phyloP scores from a whole-genome alignment of 2,113 vertebrate species.

The Prolemur simus region DNA sequence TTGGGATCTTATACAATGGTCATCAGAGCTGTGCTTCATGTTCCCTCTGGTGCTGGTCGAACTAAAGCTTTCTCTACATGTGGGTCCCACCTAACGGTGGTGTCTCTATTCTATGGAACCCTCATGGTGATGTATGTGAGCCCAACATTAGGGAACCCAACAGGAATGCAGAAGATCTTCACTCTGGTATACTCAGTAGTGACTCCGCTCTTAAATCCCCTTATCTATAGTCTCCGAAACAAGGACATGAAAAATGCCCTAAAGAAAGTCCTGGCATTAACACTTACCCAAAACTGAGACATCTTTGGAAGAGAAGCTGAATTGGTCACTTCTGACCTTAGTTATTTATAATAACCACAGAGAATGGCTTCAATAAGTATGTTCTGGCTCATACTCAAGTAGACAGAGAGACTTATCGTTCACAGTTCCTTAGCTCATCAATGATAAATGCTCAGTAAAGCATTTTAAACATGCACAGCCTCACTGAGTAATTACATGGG shows the following conservation, averaged over 20 bases:
- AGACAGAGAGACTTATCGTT: background rate
- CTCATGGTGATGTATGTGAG: conserved; percentile 69
- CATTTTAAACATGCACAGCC: background rate
- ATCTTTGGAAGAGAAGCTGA: background rate
- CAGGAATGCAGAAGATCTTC: conserved; percentile 56
- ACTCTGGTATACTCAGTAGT: conserved; percentile 57
- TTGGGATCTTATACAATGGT: conserved; percentile 67
- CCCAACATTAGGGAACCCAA: conserved; percentile 47
- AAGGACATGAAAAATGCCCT: conserved; percentile 70
- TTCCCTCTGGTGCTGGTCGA: conserved; percentile 35
- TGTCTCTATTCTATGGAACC: conserved; percentile 73
- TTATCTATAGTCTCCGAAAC: conserved; percentile 75
- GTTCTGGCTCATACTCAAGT: background rate
- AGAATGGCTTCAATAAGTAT: background rate
- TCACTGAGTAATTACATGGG: background rate
- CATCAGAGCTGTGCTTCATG: conserved; percentile 54
- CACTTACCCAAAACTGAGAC: conserved; percentile 29
- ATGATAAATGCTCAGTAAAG: background rate
- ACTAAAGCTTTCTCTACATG: conserved; percentile 75
- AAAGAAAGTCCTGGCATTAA: conserved; percentile 49
- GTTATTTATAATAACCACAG: background rate
- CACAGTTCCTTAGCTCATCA: background rate
- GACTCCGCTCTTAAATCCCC: conserved; percentile 69
- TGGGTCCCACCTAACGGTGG: conserved; percentile 71
- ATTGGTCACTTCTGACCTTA: background rate